Conservation (phyloP, 1,140 invertebrate genomes). For the Theocolax elegans region DNA sequence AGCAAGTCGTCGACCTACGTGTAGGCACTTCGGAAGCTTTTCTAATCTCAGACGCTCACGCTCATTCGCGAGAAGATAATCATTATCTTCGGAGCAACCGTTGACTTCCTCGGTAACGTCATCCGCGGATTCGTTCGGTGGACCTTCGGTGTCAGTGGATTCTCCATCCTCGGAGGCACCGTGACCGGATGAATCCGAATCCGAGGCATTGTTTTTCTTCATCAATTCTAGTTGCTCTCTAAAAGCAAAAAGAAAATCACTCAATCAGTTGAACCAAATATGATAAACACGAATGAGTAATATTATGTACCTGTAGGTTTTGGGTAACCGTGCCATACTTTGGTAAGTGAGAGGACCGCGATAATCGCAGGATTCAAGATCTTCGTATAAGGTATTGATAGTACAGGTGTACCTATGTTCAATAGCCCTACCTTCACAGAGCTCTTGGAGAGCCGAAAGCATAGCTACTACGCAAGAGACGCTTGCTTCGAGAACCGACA, state of each 20-base stretch:
- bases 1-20: constrained; percentile 68
- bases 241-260: background rate
- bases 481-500: constrained; percentile 80
- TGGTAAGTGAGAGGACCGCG: constrained; percentile 86
- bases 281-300: background rate
- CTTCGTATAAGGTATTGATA: constrained; percentile 79
- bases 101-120: constrained; percentile 58
- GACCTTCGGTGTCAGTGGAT: constrained; percentile 75
- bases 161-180: constrained; percentile 62
- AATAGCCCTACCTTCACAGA: constrained; percentile 78
- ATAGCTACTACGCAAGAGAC: constrained; percentile 88
- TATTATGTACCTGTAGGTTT: constrained; percentile 81
- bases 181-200: constrained; percentile 74
- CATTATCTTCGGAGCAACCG: constrained; percentile 60
- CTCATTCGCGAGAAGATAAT: constrained; percentile 66
- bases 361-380: constrained; percentile 84
- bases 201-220: constrained; percentile 68
- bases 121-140: constrained; percentile 70
- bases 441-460: constrained; percentile 82
- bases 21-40: constrained; percentile 74
- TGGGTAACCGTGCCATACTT: constrained; percentile 82
- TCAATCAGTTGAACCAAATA: background rate
- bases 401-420: constrained; percentile 70
- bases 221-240: constrained; percentile 68
- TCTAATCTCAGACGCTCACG: constrained; percentile 69